Evolutionary conservation across 2,888 invertebrate genomes (phyloP), one percentile per base, ranked within the genome.

Genomic region (Serrognathus titanus): DNA sequence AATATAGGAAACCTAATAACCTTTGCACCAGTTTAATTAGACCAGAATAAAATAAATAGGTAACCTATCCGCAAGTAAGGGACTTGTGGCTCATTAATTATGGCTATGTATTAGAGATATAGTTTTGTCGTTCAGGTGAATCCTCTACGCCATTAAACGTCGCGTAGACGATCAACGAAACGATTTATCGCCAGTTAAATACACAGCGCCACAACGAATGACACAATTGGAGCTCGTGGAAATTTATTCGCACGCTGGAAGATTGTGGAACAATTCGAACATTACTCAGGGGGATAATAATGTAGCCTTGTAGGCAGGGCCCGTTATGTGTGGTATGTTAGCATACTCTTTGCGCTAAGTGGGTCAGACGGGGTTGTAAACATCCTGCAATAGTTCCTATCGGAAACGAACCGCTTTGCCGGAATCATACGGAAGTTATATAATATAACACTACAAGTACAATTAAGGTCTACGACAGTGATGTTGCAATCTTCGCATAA

Each of bases 221-320:
- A 45, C 48, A 48, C 49, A 66, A 65, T 63, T 64, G 66, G 66
- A 64, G 64, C 66, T 63, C 61, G 62, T 60, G 63, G 64, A 65
- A 67, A 67, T 68, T 68, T 68, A 65, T 66, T 58, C 60, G 53
- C 60, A 59, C 60, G 53, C 57, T 57, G 51, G 65, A 66, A 66
- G 66, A 69, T 65, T 62, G 60, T 63, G 61, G 65, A 65, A 63
- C 69, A 67, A 66, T 66, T 67, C 64, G 62, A 67, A 68, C 68
- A 66, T 64, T 66, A 62, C 68, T 63, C 67, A 41, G 41, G 67
- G 63, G 68, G 51, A 62, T 61, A 65, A 68, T 69, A 68, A 66
- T 65, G 63, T 61, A 63, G 66, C 64, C 64, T 63, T 66, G 57
- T 61, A 55, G 57, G 59, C 61, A 54, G 58, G 52, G 58, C 60